These are phyloP conservation scores for Megaptera novaeangliae DNA, from an alignment of 2,113 vertebrate species.

Conservation along the genomic window DNA sequence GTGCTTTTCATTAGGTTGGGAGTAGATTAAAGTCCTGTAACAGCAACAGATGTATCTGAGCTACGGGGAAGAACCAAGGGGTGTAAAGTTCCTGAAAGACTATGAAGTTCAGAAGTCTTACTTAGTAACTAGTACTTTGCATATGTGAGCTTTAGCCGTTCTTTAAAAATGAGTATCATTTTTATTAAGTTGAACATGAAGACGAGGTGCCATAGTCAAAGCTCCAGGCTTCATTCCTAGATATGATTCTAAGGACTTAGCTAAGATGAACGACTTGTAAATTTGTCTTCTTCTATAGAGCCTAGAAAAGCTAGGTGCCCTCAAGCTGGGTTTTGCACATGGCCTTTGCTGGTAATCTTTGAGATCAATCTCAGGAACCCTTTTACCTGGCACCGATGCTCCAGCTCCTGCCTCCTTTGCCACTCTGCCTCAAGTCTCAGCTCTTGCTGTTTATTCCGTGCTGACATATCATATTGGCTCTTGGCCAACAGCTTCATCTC, in stretches of 20 bases:
- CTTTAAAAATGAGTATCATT: background rate
- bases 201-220: background rate
- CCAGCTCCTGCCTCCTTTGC: constrained; percentile 66
- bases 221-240: background rate
- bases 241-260: background rate
- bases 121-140: background rate
- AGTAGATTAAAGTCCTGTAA: background rate
- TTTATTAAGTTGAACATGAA: background rate
- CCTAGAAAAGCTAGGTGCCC: background rate
- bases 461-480: constrained; percentile 66
- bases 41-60: background rate
- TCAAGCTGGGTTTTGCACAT: background rate
- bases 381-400: constrained; percentile 73
- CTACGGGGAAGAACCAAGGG: background rate
- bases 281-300: background rate
- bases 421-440: constrained; percentile 65
- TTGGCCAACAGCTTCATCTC: constrained; percentile 76
- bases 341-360: background rate
- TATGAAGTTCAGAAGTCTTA: background rate
- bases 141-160: background rate
- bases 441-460: constrained; percentile 69
- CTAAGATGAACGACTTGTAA: background rate
- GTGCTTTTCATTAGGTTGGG: background rate
- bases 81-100: background rate
- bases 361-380: background rate